Base-by-base conservation (phyloP, 2,888 invertebrate species). In the Cyclophora albipunctata region DNA sequence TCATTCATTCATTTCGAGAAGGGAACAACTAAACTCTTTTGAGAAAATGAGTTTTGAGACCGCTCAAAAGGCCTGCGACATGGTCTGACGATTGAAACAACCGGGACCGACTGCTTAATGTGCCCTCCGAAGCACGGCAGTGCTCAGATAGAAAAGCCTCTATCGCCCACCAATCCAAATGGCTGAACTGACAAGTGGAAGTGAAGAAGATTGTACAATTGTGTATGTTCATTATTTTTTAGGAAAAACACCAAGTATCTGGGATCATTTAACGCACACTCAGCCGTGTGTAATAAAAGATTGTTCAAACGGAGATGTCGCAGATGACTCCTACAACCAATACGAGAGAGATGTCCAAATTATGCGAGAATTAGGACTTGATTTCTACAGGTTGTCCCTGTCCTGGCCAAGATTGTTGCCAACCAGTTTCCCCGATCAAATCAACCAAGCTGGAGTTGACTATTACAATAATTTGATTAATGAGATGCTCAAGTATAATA, bases 391-490 rank as follows among this genome's bases (percentile, higher is more conserved):
- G 45, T 89, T 91, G 60, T 90, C 90, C 0, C 69, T 91, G n/a
- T 87, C 91, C 0, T 93, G 93, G 93, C 63, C 91, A 0, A 71
- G 93, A 45, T 76, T 93, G 34, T 69, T 92, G 45, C 91, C 92
- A 0, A 85, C 81, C 47, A 91, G 91, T 45, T 83, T 84, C 46
- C 61, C 80, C 0, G 78, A 88, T 47, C 63, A 74, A 4, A 71
- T 91, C 20, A 93, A 92, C 64, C 60, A 61, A 20, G 62, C 64
- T 3, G 93, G 91, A 5, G 81, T 93, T 3, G 73, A 87, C 43
- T 92, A 92, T 71, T 94, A 94, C 71, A 91, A 91, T 58, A 78
- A 86, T 53, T 67, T 93, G 2, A 91, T 93, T 44, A 75, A 92
- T 61, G 90, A 89, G 64, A 78, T 93, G 47, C 57, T 91, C 3